Evolutionary conservation across 2,888 invertebrate species (phyloP).

Genomic region (Xestia sexstrigata): DNA sequence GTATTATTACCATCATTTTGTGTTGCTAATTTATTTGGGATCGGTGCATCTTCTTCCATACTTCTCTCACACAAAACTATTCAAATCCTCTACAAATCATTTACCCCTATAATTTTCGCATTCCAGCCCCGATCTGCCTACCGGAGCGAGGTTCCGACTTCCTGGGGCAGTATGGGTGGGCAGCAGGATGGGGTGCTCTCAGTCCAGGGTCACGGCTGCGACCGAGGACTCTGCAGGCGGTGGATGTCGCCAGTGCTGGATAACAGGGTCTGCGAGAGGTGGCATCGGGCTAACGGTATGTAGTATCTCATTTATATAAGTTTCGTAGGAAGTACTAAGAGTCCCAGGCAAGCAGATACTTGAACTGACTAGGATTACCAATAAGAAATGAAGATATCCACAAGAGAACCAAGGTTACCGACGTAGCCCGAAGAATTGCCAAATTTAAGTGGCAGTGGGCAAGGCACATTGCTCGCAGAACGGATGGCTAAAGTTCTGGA

Average conservation of each 20-base stretch:
- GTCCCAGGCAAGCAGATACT: not conserved
- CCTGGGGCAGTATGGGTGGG: slow-evolving; percentile 97
- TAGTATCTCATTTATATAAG: not conserved
- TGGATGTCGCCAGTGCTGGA: slow-evolving; percentile 98
- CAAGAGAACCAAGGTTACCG: too few relatives aligned
- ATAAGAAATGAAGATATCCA: too few relatives aligned
- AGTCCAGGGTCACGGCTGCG: slow-evolving; percentile 95
- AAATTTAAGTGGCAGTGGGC: too few relatives aligned
- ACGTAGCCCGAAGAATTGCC: too few relatives aligned
- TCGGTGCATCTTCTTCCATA: too few relatives aligned
- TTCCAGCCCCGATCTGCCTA: slow-evolving; percentile 95
- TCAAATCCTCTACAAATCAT: rapidly evolving
- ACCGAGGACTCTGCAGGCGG: slow-evolving; percentile 97
- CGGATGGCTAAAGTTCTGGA: too few relatives aligned
- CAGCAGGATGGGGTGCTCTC: slow-evolving; percentile 98
- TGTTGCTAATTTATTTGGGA: not conserved
- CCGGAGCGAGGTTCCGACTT: slow-evolving; percentile 97
- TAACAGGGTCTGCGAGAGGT: slow-evolving; percentile 93
- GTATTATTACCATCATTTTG: not conserved
- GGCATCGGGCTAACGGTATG: slow-evolving; percentile 92
- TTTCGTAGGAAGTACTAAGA: not conserved
- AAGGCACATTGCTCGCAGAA: too few relatives aligned
- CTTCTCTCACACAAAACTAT: not conserved
- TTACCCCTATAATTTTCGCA: not conserved
- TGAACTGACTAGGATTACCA: not conserved